Percentiles rank a stretch among this genome's conserved stretches.
phyloP scores from a whole-genome alignment of 1,140 invertebrate genomes.

The Chymomyza costata region DNA sequence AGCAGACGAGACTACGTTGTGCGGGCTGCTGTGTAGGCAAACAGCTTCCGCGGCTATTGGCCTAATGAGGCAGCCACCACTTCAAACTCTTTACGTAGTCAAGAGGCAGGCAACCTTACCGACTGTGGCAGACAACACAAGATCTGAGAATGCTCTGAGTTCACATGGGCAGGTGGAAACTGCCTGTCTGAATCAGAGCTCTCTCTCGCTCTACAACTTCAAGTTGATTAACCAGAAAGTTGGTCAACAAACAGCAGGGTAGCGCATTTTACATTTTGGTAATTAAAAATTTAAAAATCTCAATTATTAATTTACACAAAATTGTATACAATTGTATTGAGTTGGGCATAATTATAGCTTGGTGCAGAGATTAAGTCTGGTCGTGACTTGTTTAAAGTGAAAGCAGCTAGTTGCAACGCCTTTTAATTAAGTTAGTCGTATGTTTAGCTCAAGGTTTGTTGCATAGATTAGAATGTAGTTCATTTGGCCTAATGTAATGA shows the following conservation, averaged over 20 bases:
- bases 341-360: too few relatives aligned
- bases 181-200: conserved; percentile 11
- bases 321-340: not conserved
- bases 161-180: conserved; percentile 46
- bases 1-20: not conserved
- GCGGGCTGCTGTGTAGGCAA: conserved; percentile 1
- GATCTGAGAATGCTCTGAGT: conserved; percentile 9
- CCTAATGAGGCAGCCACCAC: too few relatives aligned
- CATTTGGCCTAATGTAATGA: too few relatives aligned
- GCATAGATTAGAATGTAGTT: conserved; percentile 44
- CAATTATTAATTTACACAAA: conserved; percentile 41
- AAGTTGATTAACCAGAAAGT: too few relatives aligned
- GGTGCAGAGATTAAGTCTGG: not conserved
- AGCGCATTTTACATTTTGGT: too few relatives aligned
- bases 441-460: conserved; percentile 32
- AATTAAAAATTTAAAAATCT: conserved; percentile 47
- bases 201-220: too few relatives aligned
- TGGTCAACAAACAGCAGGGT: not conserved
- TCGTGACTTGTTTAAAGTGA: conserved; percentile 36
- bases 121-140: too few relatives aligned
- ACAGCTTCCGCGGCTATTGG: conserved; percentile 7
- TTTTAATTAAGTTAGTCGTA: conserved; percentile 39
- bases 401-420: conserved; percentile 21
- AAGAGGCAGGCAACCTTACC: too few relatives aligned
- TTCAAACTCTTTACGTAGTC: too few relatives aligned